phyloP scores from a whole-genome alignment of 2,113 vertebrate genomes.

The Polyodon spathula region DNA sequence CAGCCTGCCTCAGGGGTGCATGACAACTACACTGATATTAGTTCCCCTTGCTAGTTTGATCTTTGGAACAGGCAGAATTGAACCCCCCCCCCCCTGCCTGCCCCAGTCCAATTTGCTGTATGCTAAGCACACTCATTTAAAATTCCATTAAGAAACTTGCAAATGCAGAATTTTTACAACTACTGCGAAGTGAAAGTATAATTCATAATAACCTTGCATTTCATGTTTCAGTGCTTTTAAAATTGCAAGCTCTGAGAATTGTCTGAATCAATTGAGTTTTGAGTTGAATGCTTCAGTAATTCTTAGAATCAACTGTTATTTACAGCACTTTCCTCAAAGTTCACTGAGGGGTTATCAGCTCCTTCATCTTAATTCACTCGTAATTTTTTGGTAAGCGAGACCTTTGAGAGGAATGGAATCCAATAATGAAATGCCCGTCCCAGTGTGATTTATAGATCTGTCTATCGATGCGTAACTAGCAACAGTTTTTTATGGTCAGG shows the following conservation, averaged over 20 bases:
- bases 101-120: neutral
- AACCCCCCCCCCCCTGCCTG: too few species aligned
- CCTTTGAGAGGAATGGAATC: slow-evolving; percentile 5
- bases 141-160: slow-evolving; percentile 2
- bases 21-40: too few species aligned
- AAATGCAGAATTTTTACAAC: neutral
- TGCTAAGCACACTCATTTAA: neutral
- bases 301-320: slow-evolving; percentile 12
- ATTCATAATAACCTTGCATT: neutral
- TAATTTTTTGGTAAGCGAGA: neutral
- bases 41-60: too few species aligned
- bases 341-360: slow-evolving; percentile 8
- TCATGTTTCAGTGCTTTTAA: neutral
- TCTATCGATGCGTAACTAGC: slow-evolving; percentile 7
- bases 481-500: slow-evolving; percentile 1
- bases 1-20: too few species aligned
- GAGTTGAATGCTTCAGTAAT: slow-evolving; percentile 7
- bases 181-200: slow-evolving; percentile 3
- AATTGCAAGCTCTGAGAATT: slow-evolving; percentile 7
- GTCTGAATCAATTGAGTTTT: slow-evolving; percentile 8
- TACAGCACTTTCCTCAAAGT: slow-evolving; percentile 11
- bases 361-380: slow-evolving; percentile 3
- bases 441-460: slow-evolving; percentile 9
- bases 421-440: slow-evolving; percentile 13
- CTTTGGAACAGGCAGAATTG: too few species aligned